Evolutionary conservation across 2,797 vertebrate genomes (phyloP), one percentile per base, ranked within the genome.

Genomic region (Ispidina lecontei): DNA sequence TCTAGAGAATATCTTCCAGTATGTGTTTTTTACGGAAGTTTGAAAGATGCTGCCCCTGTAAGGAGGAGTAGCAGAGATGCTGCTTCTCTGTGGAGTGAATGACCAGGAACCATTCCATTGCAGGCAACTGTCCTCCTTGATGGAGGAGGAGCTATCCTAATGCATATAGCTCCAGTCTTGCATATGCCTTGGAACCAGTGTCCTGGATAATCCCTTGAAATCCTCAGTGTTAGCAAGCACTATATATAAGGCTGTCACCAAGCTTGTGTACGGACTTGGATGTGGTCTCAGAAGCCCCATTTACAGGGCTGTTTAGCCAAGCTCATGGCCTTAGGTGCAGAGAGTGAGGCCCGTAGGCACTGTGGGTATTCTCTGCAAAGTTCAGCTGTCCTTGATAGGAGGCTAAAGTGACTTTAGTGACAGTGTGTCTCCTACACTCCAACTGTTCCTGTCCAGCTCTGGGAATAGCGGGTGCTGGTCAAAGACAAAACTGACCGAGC

Each of bases 121-220:
- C n/a, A 63, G 33, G 16, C 10, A 16, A 23, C 19, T 54, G 6
- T 39, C 41, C 20, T 18, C 20, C 64, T 31, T 87, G 29, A 47
- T 52, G 44, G 29, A 43, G 33, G 16, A 91, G 54, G 6, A 88
- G 1, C 56, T 73, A 44, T 67, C 14, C 44, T 54, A 72, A 49
- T 2, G 1, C 46, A 33, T 29, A 6, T 21, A 91, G 49, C 10
- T 84, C 5, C 0, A 1, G 29, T 63, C 52, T 47, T 72, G 28
- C 9, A 0, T 43, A 1, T 31, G 12, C 33, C 28, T 75, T 69
- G 51, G 31, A 78, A 39, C 75, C 63, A 65, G 19, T 2, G 3
- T 20, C 17, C 47, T 82, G 52, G 47, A 52, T 76, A 72, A 84
- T 73, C 44, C 49, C 64, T 75, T 87, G 84, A 92, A 91, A 87